Evolutionary conservation across 2,888 invertebrate genomes (phyloP), one percentile per base, ranked within the genome.

Genomic region (Lepidocyrtoides sp.): DNA sequence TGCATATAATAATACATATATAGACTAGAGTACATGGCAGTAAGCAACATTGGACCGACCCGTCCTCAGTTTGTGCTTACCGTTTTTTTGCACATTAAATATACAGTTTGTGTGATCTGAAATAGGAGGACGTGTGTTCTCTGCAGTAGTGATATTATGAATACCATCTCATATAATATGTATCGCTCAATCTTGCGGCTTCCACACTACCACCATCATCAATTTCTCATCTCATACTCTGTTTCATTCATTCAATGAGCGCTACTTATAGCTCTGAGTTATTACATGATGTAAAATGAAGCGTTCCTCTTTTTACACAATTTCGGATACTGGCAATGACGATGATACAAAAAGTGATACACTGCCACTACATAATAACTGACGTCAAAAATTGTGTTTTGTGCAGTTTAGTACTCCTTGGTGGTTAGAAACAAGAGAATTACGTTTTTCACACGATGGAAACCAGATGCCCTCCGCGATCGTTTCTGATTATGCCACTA

Each of bases 361-460:
- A 57, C 23, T 23, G 7, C 10, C n/a, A 41, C 20, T 54, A 26
- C 69, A 72, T n/a, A 83, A 26, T 41, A 44, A 20, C 44, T 85
- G 85, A 86, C 79, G 87, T 87, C 79, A 20, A 54, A 79, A 20
- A 57, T 29, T 72, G 5, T 23, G 26, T 60, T n/a, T 63, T 63
- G 51, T 44, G 17, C 20, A 12, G 63, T 79, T 89, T 82, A 29
- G 51, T 77, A 54, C 77, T 77, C 51, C 32, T 79, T 57, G 32
- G 79, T 79, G 54, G 90, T 63, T 77, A 51, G 57, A 84, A 82
- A 85, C 63, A 87, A 82, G 79, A 81, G 44, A 86, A 72, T 91
- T 91, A 82, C 85, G 86, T 20, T 84, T 86, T 91, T 87, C 91
- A 87, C 86, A 86, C 91, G 91, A 91, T 81, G 85, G 85, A 86